phyloP scores from a whole-genome alignment of 1,140 invertebrate species.

The Philaenus spumarius region DNA sequence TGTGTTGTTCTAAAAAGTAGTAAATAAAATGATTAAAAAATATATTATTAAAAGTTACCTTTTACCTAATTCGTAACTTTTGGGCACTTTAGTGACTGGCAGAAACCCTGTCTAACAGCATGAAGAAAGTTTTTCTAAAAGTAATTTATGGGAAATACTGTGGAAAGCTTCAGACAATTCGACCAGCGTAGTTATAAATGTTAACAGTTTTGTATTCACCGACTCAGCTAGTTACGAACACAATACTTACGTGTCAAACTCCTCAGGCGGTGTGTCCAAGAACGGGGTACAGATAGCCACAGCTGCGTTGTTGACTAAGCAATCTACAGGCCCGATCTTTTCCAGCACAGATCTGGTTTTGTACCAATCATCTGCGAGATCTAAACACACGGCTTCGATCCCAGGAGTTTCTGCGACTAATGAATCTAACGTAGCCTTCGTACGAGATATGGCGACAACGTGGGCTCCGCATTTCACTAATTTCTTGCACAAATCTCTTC shows the following conservation, averaged over 20 bases:
- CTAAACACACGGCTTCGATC: constrained; percentile 56
- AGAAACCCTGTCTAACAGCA: too few species aligned
- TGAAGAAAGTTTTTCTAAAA: too few species aligned
- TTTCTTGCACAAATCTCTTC: constrained; percentile 56
- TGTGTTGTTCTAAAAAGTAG: too few species aligned
- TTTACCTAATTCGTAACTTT: too few species aligned
- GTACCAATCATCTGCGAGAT: constrained; percentile 67
- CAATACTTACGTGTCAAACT: constrained; percentile 62
- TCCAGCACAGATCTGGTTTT: constrained; percentile 53
- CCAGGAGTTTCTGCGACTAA: constrained; percentile 55
- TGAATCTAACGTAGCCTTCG: constrained; percentile 52
- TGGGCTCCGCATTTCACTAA: constrained; percentile 57
- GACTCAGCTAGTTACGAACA: too few species aligned
- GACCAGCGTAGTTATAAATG: too few species aligned
- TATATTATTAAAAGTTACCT: too few species aligned
- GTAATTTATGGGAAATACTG: too few species aligned
- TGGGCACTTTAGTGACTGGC: too few species aligned
- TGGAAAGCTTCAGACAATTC: too few species aligned
- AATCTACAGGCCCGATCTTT: constrained; percentile 55
- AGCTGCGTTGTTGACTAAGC: constrained; percentile 80
- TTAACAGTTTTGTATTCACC: too few species aligned
- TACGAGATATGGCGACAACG: constrained; percentile 67
- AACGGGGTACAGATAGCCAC: constrained; percentile 54
- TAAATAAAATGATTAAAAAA: too few species aligned
- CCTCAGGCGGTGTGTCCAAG: constrained; percentile 53